Base-by-base conservation (phyloP, 2,888 invertebrate genomes). In the Boloria euphrosyne region DNA sequence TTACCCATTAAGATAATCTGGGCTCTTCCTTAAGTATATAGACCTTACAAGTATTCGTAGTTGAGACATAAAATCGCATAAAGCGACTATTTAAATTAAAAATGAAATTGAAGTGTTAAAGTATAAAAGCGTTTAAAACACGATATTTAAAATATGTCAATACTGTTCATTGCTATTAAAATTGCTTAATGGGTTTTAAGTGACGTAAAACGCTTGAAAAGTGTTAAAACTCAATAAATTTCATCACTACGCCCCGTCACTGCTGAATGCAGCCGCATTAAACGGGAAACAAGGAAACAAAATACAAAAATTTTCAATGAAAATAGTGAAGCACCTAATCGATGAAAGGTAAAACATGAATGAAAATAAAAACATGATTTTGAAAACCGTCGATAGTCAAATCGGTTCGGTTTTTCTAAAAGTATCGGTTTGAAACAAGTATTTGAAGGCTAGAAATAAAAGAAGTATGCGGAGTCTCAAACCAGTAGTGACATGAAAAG, bases 101-200 rank as follows among this genome's bases (percentile, higher is more conserved):
- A n/a, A 16, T 46, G n/a, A 44, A 22, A 44, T 18, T 43, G 18
- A 6, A 43, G 31, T 14, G 17, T 44, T 44, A 18, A 22, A 58
- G 47, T n/a, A n/a, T 17, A 46, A 47, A 13, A n/a, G n/a, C n/a
- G n/a, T n/a, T n/a, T n/a, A 50, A 50, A 3, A 27, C 16, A 17
- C n/a, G 10, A 16, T 62, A 27, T 64, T 51, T 55, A 17, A 44
- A 64, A 64, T 51, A 64, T 43, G 44, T 64, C 51, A 10, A 44
- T 57, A 55, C 52, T 50, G 22, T 50, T 50, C 38, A 22, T 10
- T 46, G 50, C 55, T 54, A 57, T 64, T 64, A 64, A 63, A 64
- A 50, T 51, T 64, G 63, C 18, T 62, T 47, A 62, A 62, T 55
- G 62, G 62, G 47, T 62, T 38, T 62, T 62, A 62, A 62, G 62